These are phyloP conservation scores for Rhyacichthys aspro DNA, from an alignment of 2,797 vertebrate species.

Conservation along the genomic window DNA sequence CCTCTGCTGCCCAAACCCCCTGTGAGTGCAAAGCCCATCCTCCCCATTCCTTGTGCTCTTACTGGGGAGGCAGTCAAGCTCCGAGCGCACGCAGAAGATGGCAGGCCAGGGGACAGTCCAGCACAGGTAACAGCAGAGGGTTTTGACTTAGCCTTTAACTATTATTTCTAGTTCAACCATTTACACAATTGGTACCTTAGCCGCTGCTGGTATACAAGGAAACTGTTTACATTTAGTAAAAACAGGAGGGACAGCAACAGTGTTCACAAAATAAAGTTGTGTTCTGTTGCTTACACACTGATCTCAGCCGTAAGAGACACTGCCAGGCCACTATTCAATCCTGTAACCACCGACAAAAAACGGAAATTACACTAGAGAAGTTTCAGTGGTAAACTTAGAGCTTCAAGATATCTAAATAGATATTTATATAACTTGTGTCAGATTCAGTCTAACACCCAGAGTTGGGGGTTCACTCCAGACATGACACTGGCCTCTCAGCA, in stretches of 20 bases:
- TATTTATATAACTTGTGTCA: background rate
- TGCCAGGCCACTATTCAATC: no score
- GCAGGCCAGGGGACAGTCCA: constrained; percentile 20
- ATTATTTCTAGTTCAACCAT: background rate
- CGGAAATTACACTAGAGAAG: no score
- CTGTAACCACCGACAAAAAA: no score
- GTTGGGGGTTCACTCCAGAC: background rate
- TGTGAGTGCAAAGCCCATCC: constrained; percentile 61
- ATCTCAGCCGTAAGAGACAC: no score
- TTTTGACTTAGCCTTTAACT: background rate
- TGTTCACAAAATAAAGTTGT: no score
- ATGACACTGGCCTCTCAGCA: constrained; percentile 3
- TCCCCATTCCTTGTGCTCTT: constrained; percentile 39
- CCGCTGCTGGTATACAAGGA: no score
- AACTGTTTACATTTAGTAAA: no score
- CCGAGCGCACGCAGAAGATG: constrained; percentile 24
- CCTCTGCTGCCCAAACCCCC: constrained; percentile 75
- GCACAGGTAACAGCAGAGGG: constrained; percentile 39
- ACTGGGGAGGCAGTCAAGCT: constrained; percentile 35
- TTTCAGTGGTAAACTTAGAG: no score
- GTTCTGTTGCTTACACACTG: no score
- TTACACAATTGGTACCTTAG: background rate
- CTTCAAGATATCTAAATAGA: no score
- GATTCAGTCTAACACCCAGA: no score
- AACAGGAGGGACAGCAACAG: no score